phyloP scores from a whole-genome alignment of 2,113 vertebrate species.

The Pelecanus crispus region DNA sequence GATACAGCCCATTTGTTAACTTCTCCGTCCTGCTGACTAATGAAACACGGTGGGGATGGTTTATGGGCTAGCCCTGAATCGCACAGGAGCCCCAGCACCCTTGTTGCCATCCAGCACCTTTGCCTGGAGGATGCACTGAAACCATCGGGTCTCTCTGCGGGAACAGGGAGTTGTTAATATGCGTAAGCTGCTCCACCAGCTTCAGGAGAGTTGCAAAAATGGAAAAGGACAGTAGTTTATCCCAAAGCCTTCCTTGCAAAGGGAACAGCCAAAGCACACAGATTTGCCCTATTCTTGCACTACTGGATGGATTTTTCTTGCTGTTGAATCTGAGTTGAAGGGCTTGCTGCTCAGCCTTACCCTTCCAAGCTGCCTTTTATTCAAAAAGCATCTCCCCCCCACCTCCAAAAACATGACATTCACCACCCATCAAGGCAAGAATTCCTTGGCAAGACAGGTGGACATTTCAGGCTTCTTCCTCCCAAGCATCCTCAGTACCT shows the following conservation, averaged over 20 bases:
- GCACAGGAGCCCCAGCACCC: background rate
- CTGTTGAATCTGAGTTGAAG: background rate
- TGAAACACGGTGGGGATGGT: background rate
- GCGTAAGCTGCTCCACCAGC: background rate
- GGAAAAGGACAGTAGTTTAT: background rate
- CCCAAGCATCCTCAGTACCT: background rate
- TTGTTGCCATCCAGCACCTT: background rate
- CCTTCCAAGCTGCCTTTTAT: background rate
- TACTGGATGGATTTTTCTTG: background rate
- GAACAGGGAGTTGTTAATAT: background rate
- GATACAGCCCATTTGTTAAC: background rate
- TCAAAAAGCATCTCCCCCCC: background rate
- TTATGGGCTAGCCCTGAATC: background rate
- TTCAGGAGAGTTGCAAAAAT: background rate
- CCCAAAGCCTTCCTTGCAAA: background rate
- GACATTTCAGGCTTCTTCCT: background rate
- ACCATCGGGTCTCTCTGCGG: fast-evolving
- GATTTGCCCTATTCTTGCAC: background rate
- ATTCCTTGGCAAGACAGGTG: background rate
- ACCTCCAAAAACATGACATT: background rate
- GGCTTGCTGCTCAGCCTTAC: background rate
- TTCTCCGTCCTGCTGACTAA: background rate
- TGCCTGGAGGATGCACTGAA: background rate
- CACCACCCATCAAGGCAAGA: background rate
- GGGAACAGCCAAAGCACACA: background rate